Conservation (phyloP, 2,888 invertebrate genomes). For the Athripsodes cinereus region DNA sequence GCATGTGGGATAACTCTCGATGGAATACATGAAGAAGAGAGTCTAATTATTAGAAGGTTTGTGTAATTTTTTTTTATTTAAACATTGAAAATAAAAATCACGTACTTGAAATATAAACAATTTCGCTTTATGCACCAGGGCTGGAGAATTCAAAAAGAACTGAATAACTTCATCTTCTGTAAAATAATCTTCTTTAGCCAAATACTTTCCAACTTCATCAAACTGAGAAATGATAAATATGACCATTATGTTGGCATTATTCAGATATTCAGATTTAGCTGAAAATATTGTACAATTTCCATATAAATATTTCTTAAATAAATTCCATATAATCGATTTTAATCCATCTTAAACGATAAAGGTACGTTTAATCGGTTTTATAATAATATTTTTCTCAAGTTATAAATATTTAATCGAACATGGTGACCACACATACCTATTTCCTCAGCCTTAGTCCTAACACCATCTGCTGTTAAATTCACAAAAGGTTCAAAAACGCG, state of each 20-base stretch:
- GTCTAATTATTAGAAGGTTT: too few relatives aligned
- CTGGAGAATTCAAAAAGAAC: constrained; percentile 6
- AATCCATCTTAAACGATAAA: too few relatives aligned
- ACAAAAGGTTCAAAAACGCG: neutral
- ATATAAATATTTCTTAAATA: too few relatives aligned
- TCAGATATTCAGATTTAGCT: neutral
- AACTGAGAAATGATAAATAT: constrained; percentile 7
- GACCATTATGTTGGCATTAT: neutral
- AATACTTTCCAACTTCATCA: neutral
- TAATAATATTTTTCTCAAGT: too few relatives aligned
- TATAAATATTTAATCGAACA: too few relatives aligned
- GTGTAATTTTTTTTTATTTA: too few relatives aligned
- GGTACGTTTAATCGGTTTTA: too few relatives aligned
- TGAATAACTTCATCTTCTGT: constrained; percentile 1
- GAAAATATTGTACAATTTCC: neutral
- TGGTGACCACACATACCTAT: too few relatives aligned
- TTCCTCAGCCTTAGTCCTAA: neutral
- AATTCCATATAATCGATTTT: too few relatives aligned
- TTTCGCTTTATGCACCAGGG: constrained; percentile 2
- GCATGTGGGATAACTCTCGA: too few relatives aligned
- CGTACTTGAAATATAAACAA: constrained; percentile 12
- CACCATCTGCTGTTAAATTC: neutral
- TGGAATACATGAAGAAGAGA: too few relatives aligned
- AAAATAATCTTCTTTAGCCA: neutral
- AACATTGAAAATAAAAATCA: too few relatives aligned